Conservation (phyloP, 2,113 vertebrate species). For the Dascyllus trimaculatus region DNA sequence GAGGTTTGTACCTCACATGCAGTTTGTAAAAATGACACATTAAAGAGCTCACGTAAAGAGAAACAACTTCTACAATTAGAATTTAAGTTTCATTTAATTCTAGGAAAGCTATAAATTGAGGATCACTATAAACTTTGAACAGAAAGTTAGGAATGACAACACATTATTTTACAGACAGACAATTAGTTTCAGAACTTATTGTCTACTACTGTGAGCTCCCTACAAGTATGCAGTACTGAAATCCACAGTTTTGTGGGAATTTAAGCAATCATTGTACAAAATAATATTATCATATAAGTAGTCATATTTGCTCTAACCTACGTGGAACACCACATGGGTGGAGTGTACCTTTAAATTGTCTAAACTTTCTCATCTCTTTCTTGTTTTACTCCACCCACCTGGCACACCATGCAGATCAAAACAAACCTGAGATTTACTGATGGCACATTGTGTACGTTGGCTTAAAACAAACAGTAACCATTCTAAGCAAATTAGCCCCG, state of each 20-base stretch:
- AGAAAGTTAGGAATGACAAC: too few relatives aligned
- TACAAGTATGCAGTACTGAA: too few relatives aligned
- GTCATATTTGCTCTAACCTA: neutral
- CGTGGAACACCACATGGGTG: constrained; percentile 13
- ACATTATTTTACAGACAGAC: too few relatives aligned
- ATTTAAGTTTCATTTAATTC: neutral
- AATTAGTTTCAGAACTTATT: neutral
- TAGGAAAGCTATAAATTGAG: too few relatives aligned
- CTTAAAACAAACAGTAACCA: neutral
- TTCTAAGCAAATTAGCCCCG: constrained; percentile 2
- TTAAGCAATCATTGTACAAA: neutral
- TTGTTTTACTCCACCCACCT: neutral
- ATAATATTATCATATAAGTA: neutral
- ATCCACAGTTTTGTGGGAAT: neutral
- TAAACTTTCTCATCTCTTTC: neutral
- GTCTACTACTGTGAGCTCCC: neutral
- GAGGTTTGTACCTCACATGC: too few relatives aligned
- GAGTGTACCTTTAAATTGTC: neutral
- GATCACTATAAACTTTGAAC: too few relatives aligned
- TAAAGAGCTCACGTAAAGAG: neutral
- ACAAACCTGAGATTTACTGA: neutral
- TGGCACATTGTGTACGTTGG: too few relatives aligned
- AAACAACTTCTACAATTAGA: neutral
- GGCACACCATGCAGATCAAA: neutral
- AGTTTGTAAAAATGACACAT: constrained; percentile 9